phyloP scores from a whole-genome alignment of 2,113 vertebrate genomes.

The Clarias magur region DNA sequence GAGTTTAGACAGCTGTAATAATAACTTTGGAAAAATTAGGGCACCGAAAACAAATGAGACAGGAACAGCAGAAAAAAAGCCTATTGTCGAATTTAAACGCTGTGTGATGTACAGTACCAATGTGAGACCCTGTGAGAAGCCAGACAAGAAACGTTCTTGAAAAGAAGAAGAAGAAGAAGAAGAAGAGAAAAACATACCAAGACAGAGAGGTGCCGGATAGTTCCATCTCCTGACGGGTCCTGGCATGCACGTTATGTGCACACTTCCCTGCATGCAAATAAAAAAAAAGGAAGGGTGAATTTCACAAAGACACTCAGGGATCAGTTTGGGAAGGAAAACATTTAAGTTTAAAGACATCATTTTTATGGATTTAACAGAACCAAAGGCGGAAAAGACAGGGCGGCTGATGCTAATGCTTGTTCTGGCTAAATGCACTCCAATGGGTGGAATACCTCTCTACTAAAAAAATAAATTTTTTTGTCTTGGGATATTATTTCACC shows the following conservation, averaged over 20 bases:
- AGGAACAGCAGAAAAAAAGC: background rate
- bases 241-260: slow-evolving; percentile 97
- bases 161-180: slow-evolving; percentile 47
- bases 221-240: slow-evolving; percentile 98
- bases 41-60: slow-evolving; percentile 30
- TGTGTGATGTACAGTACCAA: background rate
- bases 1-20: background rate
- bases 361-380: too few species aligned
- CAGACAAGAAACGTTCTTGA: slow-evolving; percentile 36
- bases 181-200: slow-evolving; percentile 76
- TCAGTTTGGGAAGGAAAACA: background rate
- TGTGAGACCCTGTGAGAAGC: background rate
- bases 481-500: slow-evolving; percentile 63
- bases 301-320: background rate
- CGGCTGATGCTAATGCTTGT: too few species aligned
- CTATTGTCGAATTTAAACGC: background rate
- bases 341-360: too few species aligned
- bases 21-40: background rate
- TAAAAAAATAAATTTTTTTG: too few species aligned
- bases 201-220: slow-evolving; percentile 92
- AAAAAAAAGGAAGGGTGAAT: slow-evolving; percentile 21
- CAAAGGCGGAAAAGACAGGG: too few species aligned
- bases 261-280: slow-evolving; percentile 81
- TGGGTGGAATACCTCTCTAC: too few species aligned
- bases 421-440: too few species aligned